phyloP scores from a whole-genome alignment of 2,797 vertebrate genomes.

The Mormyrops boulengeri region DNA sequence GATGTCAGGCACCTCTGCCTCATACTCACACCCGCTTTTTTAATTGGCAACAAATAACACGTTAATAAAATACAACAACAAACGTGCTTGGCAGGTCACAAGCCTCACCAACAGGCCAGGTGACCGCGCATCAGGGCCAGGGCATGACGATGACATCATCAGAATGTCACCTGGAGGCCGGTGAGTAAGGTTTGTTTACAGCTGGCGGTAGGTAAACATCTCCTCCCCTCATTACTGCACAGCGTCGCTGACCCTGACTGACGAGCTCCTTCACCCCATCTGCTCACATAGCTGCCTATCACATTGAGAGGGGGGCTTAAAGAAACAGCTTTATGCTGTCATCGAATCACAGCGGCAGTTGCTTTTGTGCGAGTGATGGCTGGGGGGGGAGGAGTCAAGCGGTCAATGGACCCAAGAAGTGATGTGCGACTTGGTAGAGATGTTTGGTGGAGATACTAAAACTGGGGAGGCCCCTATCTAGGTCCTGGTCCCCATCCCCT shows the following conservation, averaged over 20 bases:
- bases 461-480: neutral
- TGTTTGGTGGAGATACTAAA: neutral
- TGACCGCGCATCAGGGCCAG: neutral
- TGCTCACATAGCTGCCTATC: neutral
- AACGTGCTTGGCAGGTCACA: neutral
- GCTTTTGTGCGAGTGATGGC: neutral
- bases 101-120: neutral
- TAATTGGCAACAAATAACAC: neutral
- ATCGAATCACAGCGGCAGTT: neutral
- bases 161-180: neutral
- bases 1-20: constrained; percentile 22
- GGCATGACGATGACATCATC: neutral
- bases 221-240: neutral
- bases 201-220: neutral
- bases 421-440: neutral
- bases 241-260: neutral
- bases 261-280: neutral
- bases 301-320: neutral
- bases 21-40: neutral
- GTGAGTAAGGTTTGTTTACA: neutral
- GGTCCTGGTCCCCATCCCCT: neutral
- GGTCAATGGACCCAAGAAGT: neutral
- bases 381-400: neutral
- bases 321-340: neutral
- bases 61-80: neutral